A percentile compares a stretch with the other conserved stretches of the same genome.
phyloP scores from a whole-genome alignment of 2,888 invertebrate species.

The Rambutsinella grinnellia region DNA sequence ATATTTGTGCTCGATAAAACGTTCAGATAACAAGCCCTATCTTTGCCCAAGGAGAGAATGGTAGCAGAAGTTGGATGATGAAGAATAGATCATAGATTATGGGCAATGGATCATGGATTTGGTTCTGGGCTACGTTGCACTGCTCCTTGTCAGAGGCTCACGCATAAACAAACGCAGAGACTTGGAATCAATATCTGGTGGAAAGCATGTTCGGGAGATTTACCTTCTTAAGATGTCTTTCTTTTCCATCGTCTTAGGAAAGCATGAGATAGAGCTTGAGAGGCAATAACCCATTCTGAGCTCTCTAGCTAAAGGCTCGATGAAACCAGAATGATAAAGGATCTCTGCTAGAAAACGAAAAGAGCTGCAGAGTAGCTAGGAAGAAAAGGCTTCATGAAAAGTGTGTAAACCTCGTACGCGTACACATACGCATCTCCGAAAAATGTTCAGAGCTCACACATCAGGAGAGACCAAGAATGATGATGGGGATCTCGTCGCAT shows the following conservation, averaged over 20 bases:
- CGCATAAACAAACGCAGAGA: slow-evolving; percentile 50
- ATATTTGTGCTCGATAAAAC: slow-evolving; percentile 15
- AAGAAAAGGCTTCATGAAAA: neutral
- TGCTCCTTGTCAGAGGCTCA: slow-evolving; percentile 18
- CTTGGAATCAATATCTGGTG: neutral
- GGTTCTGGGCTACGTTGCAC: slow-evolving; percentile 12
- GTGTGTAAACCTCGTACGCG: neutral
- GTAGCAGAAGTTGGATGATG: too few species aligned
- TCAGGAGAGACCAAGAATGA: neutral
- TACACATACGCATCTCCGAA: neutral
- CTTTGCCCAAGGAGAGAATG: neutral
- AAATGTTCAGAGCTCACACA: neutral
- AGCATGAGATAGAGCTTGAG: too few species aligned
- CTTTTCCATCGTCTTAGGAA: too few species aligned
- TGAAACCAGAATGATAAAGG: too few species aligned
- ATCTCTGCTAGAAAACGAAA: too few species aligned
- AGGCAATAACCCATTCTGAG: too few species aligned
- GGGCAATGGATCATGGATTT: slow-evolving; percentile 40
- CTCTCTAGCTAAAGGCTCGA: too few species aligned
- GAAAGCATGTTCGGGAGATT: too few species aligned
- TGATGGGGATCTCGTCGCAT: too few species aligned
- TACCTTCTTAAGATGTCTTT: too few species aligned
- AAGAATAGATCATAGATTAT: slow-evolving; percentile 51
- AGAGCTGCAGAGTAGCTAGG: too few species aligned
- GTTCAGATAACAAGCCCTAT: slow-evolving; percentile 40